These are phyloP conservation scores for Poeciliopsis retropinna DNA, from an alignment of 2,113 vertebrate species.

Conservation along the genomic window DNA sequence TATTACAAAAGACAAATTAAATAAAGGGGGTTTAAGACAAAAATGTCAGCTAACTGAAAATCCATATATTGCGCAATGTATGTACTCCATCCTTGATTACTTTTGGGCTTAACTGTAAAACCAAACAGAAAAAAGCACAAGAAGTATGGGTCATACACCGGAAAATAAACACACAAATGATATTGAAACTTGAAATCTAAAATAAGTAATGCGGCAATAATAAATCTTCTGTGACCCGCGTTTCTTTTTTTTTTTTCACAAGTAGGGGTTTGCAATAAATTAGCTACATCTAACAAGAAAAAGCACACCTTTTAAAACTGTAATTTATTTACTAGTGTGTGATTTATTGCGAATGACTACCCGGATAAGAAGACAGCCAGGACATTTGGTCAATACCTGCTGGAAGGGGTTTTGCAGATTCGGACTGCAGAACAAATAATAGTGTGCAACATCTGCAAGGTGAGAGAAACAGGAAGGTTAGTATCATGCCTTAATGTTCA, in stretches of 20 bases:
- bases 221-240: background rate
- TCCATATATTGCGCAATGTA: no score
- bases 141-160: background rate
- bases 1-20: background rate
- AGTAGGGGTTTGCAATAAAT: conserved; percentile 40
- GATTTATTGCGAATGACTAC: conserved; percentile 7
- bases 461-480: conserved; percentile 36
- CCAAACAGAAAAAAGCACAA: background rate
- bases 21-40: background rate
- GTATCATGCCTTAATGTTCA: background rate
- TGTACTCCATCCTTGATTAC: background rate
- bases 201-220: background rate
- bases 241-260: conserved; percentile 19
- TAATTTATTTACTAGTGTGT: conserved; percentile 20
- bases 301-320: conserved; percentile 5
- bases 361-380: conserved; percentile 10
- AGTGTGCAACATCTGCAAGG: conserved; percentile 86
- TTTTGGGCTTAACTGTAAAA: background rate
- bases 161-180: background rate
- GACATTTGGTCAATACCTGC: conserved; percentile 82
- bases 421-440: conserved; percentile 94
- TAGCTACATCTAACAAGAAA: conserved; percentile 15
- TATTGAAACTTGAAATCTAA: background rate
- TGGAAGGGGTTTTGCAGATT: conserved; percentile 92
- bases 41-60: no score